Evolutionary conservation across 2,888 invertebrate species (phyloP).

Genomic region (Rhaphigaster nebulosa): DNA sequence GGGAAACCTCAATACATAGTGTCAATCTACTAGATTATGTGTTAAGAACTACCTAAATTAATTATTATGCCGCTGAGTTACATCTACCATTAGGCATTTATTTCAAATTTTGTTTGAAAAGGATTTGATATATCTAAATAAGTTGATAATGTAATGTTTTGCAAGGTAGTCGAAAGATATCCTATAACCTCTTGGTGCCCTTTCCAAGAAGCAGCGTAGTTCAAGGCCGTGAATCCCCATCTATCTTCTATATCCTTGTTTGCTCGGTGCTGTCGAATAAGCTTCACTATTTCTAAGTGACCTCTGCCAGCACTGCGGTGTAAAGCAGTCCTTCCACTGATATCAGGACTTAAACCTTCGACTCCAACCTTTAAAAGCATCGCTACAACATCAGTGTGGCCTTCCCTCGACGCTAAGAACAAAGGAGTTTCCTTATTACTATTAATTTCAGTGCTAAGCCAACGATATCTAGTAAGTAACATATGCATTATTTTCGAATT

Average conservation of each 20-base stretch:
- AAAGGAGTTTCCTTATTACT: neutral
- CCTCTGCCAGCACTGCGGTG: neutral
- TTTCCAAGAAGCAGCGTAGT: neutral
- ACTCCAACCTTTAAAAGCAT: neutral
- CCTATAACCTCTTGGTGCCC: neutral
- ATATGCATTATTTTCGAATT: neutral
- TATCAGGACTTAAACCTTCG: neutral
- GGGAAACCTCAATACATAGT: too few relatives aligned
- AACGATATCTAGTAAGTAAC: neutral
- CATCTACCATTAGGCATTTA: too few relatives aligned
- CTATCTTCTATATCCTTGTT: neutral
- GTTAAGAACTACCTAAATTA: too few relatives aligned
- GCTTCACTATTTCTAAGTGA: neutral
- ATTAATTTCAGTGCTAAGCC: neutral
- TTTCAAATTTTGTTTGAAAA: too few relatives aligned
- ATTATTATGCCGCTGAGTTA: too few relatives aligned
- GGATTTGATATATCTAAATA: neutral
- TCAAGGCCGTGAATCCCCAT: neutral
- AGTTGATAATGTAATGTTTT: neutral
- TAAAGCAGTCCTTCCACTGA: neutral
- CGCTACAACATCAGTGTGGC: neutral
- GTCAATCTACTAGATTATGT: too few relatives aligned
- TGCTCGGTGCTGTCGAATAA: neutral
- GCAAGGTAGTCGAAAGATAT: neutral
- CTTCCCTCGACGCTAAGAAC: neutral